Base-by-base conservation (phyloP, 2,113 vertebrate species). In the Eptatretus burgeri region DNA sequence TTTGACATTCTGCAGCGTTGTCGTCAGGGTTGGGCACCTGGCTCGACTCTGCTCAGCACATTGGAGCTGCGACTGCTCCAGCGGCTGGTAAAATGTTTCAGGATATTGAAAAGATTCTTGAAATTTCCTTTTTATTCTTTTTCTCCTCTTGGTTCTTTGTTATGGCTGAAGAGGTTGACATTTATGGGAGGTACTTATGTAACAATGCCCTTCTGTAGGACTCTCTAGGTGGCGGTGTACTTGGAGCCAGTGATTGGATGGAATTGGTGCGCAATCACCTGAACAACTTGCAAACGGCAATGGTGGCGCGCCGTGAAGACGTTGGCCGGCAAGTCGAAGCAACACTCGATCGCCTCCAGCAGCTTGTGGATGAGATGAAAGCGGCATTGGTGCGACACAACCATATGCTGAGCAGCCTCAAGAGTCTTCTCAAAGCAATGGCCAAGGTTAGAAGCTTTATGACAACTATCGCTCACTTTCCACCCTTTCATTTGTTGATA, bases 1-100 rank as follows among this genome's bases (percentile, higher is more conserved):
- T 95, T 96, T 67, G 91, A 96, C 18, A 77, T 98, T 63, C 77
- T 93, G 70, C 94, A 98, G 68, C 83, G 86, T 51, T 94, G 88
- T 64, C 89, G 95, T 41, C 27, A 64, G 83, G 89, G 20, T 94
- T 93, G 70, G 93, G 87, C 67, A 85, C 87, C 1, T 93, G 85
- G 27, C 62, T 84, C 89, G 0, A 82, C 91, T 0, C 88, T 95
- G 76, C 95, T 93, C 66, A 96, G 80, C 75, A 93, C 85, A 1
- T 75, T 98, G 70, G 91, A 98, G 71, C 85, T 98, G 1, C 82
- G 80, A 14, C 79, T 98, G 1, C 78, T 98, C 65, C 82, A 83
- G 71, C 78, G 86, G 68, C 81, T 96, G 83, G 91, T 98, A 52
- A 70, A 82, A 78, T 14, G 60, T 56, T 52, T 49, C 16, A 5